Evolutionary conservation across 2,888 invertebrate species (phyloP).

Genomic region (Troilus luridus): DNA sequence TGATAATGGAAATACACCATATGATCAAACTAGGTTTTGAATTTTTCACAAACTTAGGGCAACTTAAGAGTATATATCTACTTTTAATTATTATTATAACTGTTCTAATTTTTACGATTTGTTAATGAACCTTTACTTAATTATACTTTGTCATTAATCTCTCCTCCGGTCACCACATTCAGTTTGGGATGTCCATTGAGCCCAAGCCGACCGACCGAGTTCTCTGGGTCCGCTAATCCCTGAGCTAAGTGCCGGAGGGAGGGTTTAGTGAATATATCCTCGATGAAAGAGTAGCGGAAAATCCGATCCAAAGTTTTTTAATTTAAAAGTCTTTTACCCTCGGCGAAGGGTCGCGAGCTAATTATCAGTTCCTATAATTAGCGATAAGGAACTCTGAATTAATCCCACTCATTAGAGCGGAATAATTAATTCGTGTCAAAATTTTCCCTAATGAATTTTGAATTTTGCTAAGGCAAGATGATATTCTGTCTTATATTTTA

Average conservation of each 20-base stretch:
- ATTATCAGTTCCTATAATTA: neutral
- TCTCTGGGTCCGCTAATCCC: neutral
- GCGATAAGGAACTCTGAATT: slow-evolving; percentile 13
- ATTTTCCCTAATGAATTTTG: neutral
- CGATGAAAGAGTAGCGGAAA: slow-evolving; percentile 3
- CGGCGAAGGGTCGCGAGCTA: neutral
- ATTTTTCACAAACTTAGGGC: no score
- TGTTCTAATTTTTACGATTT: no score
- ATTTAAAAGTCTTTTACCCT: slow-evolving; percentile 5
- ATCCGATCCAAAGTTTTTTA: neutral
- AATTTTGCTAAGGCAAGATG: neutral
- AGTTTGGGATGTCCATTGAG: neutral
- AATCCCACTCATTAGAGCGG: neutral
- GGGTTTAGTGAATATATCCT: neutral
- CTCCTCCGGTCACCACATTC: no score
- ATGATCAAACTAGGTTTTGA: no score
- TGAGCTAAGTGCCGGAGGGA: neutral
- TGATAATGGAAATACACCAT: no score
- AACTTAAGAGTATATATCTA: no score
- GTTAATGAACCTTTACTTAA: no score
- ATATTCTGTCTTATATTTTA: no score
- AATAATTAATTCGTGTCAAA: neutral
- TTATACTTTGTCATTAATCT: no score
- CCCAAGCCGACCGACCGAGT: neutral
- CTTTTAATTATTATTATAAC: no score